Evolutionary conservation across 2,797 vertebrate genomes (phyloP).

Genomic region (Psittacula derbiana): DNA sequence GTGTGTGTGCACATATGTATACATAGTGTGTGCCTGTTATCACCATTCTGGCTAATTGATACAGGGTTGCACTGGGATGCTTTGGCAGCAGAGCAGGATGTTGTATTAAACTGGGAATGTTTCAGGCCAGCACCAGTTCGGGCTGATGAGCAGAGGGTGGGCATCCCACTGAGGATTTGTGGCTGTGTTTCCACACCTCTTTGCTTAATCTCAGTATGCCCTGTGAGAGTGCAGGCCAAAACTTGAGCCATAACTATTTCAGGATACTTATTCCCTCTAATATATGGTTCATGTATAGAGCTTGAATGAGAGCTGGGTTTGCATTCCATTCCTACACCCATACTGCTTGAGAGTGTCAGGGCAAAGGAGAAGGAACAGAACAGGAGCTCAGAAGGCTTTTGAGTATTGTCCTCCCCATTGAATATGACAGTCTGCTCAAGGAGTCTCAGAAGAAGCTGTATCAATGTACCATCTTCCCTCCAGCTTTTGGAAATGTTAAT

Average conservation of each 20-base stretch:
- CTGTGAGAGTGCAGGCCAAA: neutral
- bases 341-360: neutral
- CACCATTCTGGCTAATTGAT: neutral
- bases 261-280: neutral
- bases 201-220: neutral
- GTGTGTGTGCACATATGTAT: accelerated
- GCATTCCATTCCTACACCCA: neutral
- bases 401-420: neutral
- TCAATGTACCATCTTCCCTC: neutral
- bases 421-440: neutral
- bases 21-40: neutral
- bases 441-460: neutral
- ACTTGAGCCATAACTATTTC: accelerated
- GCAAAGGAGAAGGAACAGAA: neutral
- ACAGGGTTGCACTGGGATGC: neutral
- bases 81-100: neutral
- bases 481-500: neutral
- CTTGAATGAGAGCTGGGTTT: neutral
- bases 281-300: neutral
- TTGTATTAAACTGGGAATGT: neutral
- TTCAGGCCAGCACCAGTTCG: neutral
- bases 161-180: neutral
- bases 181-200: neutral
- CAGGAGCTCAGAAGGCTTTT: neutral
- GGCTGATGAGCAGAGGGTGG: neutral